These are phyloP conservation scores for Acanthosepion esculentum DNA, from an alignment of 2,888 invertebrate species.

Conservation along the genomic window DNA sequence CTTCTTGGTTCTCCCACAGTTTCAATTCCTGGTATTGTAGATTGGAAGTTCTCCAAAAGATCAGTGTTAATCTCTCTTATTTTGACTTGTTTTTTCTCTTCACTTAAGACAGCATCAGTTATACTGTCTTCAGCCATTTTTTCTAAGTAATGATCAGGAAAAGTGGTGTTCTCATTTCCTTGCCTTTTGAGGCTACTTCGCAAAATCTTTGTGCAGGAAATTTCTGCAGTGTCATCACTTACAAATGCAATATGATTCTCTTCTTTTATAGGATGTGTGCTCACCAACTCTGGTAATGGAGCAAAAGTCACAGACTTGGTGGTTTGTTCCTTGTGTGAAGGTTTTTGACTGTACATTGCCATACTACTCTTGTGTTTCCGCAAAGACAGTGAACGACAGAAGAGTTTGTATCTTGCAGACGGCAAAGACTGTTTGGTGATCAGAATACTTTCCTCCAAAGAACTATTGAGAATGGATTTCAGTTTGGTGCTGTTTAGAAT, in stretches of 20 bases:
- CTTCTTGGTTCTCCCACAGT: not conserved
- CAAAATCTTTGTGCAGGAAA: not conserved
- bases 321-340: not conserved
- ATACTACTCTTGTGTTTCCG: not conserved
- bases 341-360: not conserved
- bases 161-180: not conserved
- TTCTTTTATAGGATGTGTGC: not conserved
- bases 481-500: constrained; percentile 14
- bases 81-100: not conserved
- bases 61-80: not conserved
- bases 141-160: not conserved
- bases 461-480: not conserved
- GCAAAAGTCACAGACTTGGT: constrained; percentile 35
- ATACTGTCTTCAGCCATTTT: not conserved
- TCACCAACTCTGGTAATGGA: not conserved
- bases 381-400: not conserved
- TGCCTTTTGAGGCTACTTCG: not conserved
- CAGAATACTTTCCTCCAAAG: not conserved
- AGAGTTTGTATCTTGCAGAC: not conserved
- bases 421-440: not conserved
- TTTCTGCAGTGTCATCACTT: not conserved
- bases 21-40: constrained; percentile 35
- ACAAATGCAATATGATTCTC: not conserved
- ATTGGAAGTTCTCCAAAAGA: not conserved
- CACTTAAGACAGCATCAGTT: not conserved